Evolutionary conservation across 2,888 invertebrate genomes (phyloP).

Genomic region (Hydriomena furcata): DNA sequence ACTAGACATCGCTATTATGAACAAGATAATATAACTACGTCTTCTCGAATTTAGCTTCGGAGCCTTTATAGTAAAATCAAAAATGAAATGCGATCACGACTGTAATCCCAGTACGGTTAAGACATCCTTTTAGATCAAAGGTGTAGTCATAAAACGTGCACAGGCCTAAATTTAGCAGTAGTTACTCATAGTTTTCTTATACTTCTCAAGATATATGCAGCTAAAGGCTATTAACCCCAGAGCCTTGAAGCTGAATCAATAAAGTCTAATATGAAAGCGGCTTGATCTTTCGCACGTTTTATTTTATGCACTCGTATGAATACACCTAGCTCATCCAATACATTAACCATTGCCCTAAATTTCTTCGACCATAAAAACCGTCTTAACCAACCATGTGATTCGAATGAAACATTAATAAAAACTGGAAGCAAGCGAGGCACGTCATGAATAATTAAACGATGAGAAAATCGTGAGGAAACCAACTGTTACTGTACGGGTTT

Average conservation of each 20-base stretch:
- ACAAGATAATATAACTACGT: too few species aligned
- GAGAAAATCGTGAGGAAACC: conserved; percentile 39
- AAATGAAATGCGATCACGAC: too few species aligned
- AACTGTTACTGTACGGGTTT: conserved; percentile 45
- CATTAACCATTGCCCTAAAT: conserved; percentile 35
- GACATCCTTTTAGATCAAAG: too few species aligned
- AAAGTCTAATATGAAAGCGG: conserved; percentile 14
- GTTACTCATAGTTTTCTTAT: too few species aligned
- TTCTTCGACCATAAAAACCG: conserved; percentile 35
- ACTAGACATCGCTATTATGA: background rate
- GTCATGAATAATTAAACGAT: conserved; percentile 42
- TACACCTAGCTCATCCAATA: conserved; percentile 34
- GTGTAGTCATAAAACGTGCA: too few species aligned
- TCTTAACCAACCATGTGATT: conserved; percentile 36
- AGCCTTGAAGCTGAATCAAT: conserved; percentile 16
- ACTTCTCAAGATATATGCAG: too few species aligned
- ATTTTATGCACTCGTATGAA: conserved; percentile 24
- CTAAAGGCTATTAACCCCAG: background rate
- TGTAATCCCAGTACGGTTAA: too few species aligned
- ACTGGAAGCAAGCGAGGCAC: conserved; percentile 38
- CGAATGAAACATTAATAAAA: conserved; percentile 41
- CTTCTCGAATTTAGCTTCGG: too few species aligned
- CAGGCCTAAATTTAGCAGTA: too few species aligned
- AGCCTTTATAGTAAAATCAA: too few species aligned
- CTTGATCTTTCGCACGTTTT: conserved; percentile 23